Evolutionary conservation across 2,888 invertebrate species (phyloP).

Genomic region (Diadromus collaris): DNA sequence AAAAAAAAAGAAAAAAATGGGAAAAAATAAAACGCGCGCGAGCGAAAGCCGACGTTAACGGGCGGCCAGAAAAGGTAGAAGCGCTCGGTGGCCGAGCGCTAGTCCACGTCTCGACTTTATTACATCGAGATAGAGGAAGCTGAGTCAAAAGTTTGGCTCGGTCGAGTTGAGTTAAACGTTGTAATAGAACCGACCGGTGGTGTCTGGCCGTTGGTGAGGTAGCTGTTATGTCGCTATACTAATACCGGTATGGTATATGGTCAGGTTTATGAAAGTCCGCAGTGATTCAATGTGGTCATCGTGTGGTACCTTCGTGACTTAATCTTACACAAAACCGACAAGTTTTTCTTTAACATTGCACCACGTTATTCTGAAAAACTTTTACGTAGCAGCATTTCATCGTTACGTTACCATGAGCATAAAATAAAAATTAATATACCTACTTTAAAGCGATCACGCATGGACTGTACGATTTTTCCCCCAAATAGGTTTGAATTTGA

Average conservation of each 20-base stretch:
- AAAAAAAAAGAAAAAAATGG: constrained; percentile 56
- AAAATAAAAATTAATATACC: constrained; percentile 12
- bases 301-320: constrained; percentile 38
- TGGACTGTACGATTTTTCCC: neutral
- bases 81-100: constrained; percentile 16
- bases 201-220: neutral
- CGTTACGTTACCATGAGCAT: constrained; percentile 19
- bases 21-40: constrained; percentile 45
- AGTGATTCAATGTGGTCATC: constrained; percentile 59
- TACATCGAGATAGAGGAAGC: constrained; percentile 65
- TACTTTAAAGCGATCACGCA: neutral
- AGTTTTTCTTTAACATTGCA: neutral
- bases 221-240: constrained; percentile 29
- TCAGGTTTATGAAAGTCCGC: constrained; percentile 56
- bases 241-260: constrained; percentile 45
- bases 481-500: neutral
- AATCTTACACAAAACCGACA: constrained; percentile 33
- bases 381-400: neutral
- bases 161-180: constrained; percentile 63
- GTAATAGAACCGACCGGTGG: constrained; percentile 51
- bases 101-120: constrained; percentile 60
- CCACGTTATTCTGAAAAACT: constrained; percentile 23
- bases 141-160: constrained; percentile 70
- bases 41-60: constrained; percentile 19
- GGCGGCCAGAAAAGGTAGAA: constrained; percentile 3